Evolutionary conservation across 2,113 vertebrate genomes (phyloP).

Genomic region (Chaetura pelagica): DNA sequence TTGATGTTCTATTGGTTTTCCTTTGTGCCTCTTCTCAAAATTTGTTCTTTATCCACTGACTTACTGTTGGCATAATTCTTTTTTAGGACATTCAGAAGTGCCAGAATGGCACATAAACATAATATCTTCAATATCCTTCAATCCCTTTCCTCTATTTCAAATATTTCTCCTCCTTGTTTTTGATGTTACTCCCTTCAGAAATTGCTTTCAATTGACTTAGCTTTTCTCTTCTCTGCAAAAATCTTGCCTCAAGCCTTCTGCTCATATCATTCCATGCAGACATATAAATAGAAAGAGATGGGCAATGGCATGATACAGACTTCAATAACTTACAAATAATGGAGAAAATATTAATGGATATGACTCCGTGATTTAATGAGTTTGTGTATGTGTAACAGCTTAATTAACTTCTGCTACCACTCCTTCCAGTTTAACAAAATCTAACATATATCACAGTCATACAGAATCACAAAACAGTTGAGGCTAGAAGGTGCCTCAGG

Average conservation of each 20-base stretch:
- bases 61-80: constrained; percentile 6
- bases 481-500: not conserved
- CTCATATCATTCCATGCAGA: constrained; percentile 53
- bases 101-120: constrained; percentile 50
- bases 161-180: constrained; percentile 48
- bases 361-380: not conserved
- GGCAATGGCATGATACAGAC: not conserved
- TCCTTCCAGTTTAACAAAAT: not conserved
- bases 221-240: constrained; percentile 54
- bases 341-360: constrained; percentile 22
- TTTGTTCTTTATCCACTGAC: constrained; percentile 36
- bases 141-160: constrained; percentile 32
- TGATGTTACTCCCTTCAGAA: constrained; percentile 68
- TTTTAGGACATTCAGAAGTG: constrained; percentile 46
- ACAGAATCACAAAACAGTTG: not conserved
- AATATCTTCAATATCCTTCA: constrained; percentile 50
- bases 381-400: not conserved
- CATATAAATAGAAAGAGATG: not conserved
- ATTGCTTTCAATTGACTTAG: constrained; percentile 62
- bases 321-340: constrained; percentile 32
- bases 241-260: constrained; percentile 52
- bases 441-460: not conserved
- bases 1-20: constrained; percentile 58
- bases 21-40: constrained; percentile 9
- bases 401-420: constrained; percentile 29